These are phyloP conservation scores for Distichodus sexfasciatus DNA, from an alignment of 2,797 vertebrate species.

Conservation along the genomic window DNA sequence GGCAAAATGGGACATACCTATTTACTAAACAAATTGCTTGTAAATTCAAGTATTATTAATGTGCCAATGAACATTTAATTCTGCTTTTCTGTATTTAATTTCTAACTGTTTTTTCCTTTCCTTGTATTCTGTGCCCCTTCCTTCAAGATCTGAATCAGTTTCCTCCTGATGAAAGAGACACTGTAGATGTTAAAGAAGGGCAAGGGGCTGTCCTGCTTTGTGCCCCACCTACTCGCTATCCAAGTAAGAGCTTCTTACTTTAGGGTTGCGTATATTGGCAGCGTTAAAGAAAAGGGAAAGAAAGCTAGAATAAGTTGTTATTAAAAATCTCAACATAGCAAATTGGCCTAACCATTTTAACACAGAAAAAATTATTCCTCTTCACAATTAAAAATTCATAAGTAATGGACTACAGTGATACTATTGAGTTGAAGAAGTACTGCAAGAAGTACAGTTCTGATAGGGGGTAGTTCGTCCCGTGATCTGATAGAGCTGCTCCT, in stretches of 20 bases:
- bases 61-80: neutral
- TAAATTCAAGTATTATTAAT: neutral
- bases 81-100: neutral
- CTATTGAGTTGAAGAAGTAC: no score
- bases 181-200: constrained; percentile 88
- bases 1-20: no score
- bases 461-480: no score
- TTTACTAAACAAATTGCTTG: neutral
- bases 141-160: constrained; percentile 86
- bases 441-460: no score
- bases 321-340: no score
- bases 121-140: neutral
- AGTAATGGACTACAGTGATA: no score
- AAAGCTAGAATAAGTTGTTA: no score
- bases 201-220: constrained; percentile 94
- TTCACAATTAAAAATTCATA: no score
- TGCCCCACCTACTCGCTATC: constrained; percentile 85
- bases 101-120: neutral
- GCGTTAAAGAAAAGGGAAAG: neutral
- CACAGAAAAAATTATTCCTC: no score
- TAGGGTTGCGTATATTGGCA: neutral
- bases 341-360: no score
- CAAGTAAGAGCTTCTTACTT: constrained; percentile 73
- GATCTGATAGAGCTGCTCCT: no score
- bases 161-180: constrained; percentile 87